These are phyloP conservation scores for Epirrhoe tristata DNA, from an alignment of 2,888 invertebrate species.

Conservation along the genomic window DNA sequence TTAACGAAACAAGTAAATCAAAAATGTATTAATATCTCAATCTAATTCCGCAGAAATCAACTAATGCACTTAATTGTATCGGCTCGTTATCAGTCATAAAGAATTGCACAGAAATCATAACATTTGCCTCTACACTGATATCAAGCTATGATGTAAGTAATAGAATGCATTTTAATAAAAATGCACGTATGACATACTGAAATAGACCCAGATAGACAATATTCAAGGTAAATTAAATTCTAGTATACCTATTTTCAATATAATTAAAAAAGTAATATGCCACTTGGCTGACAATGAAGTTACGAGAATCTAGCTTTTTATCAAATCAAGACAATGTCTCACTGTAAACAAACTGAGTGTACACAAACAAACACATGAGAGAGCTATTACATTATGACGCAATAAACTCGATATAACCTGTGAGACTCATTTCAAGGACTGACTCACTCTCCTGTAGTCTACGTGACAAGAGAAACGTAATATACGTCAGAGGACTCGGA, in stretches of 20 bases:
- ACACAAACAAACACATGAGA: too few relatives aligned
- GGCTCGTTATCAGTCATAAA: constrained; percentile 4
- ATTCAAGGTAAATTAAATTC: not conserved
- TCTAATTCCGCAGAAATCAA: constrained; percentile 6
- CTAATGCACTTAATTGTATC: not conserved
- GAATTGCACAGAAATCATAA: not conserved
- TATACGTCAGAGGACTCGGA: not conserved
- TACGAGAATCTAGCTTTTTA: too few relatives aligned
- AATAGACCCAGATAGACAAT: constrained; percentile 1
- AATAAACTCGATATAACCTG: constrained; percentile 9
- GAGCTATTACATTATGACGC: constrained; percentile 8
- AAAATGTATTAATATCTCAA: not conserved
- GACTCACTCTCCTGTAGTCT: constrained; percentile 14
- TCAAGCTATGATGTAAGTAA: constrained; percentile 9
- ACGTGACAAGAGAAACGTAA: constrained; percentile 22
- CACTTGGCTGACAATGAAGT: too few relatives aligned
- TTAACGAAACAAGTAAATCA: not conserved
- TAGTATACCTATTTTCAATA: not conserved
- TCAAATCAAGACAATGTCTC: not conserved
- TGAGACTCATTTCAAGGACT: constrained; percentile 12
- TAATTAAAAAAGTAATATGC: too few relatives aligned
- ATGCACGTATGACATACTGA: constrained; percentile 23
- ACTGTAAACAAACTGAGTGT: not conserved
- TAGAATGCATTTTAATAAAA: constrained; percentile 12
- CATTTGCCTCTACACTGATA: not conserved